A percentile compares a stretch with the other conserved stretches of the same genome.
Evolutionary conservation across 2,113 vertebrate genomes (phyloP).

Genomic region (Prinia subflava): DNA sequence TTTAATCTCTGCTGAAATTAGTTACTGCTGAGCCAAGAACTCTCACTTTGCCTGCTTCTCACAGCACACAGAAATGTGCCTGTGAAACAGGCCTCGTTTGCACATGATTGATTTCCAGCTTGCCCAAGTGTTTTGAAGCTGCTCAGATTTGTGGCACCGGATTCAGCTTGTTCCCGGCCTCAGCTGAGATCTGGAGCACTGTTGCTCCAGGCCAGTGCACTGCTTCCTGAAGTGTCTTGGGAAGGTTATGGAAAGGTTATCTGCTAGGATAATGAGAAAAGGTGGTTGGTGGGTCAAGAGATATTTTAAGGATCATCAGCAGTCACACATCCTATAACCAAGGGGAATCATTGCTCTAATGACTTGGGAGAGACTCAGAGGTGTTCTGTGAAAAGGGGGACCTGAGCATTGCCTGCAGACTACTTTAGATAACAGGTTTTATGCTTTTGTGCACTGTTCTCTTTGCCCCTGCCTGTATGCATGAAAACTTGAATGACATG

Average conservation of each 20-base stretch:
- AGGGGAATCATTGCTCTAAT: background rate
- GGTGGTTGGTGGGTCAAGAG: conserved; percentile 6
- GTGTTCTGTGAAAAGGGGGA: background rate
- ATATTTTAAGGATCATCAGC: background rate
- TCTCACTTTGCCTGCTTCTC: background rate
- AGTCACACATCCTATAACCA: background rate
- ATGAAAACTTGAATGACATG: background rate
- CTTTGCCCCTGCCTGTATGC: background rate
- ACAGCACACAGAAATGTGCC: background rate
- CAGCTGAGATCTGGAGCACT: background rate
- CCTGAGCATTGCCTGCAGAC: background rate
- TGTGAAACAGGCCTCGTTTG: background rate
- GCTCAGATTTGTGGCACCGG: background rate
- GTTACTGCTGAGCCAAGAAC: background rate
- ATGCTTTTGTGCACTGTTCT: background rate
- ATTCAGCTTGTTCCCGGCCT: background rate
- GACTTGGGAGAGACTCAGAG: background rate
- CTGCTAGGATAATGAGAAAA: background rate
- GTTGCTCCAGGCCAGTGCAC: background rate
- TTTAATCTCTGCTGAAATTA: conserved; percentile 49
- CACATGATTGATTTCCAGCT: background rate
- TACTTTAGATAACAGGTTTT: background rate
- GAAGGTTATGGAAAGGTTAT: conserved; percentile 25
- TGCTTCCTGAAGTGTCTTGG: background rate
- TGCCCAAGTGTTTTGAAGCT: background rate